phyloP scores from a whole-genome alignment of 1,140 invertebrate genomes.

The Sycophaga agraensis region DNA sequence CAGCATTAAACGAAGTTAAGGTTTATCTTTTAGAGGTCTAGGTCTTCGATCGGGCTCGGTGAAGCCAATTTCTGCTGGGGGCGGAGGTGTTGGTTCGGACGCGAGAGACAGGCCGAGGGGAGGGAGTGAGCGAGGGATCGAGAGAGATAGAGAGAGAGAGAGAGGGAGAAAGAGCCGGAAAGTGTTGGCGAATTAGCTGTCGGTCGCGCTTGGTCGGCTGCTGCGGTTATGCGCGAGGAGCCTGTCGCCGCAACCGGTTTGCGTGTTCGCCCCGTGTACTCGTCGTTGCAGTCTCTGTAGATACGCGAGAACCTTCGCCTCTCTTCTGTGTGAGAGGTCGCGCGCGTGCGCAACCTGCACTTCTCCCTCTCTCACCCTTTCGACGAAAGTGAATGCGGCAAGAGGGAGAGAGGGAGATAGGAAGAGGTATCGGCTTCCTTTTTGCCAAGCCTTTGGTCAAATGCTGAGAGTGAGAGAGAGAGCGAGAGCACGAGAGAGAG shows the following conservation, averaged over 20 bases:
- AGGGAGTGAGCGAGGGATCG: constrained; percentile 37
- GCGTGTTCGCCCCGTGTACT: constrained; percentile 44
- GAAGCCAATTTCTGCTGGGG: no score
- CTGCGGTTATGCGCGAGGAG: constrained; percentile 43
- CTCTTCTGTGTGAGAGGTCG: not conserved
- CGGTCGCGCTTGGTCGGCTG: constrained; percentile 55
- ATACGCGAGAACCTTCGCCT: not conserved
- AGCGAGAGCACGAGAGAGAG: constrained; percentile 15
- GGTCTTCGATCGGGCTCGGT: no score
- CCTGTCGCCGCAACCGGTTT: constrained; percentile 52
- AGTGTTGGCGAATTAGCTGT: constrained; percentile 58
- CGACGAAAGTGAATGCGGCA: constrained; percentile 26
- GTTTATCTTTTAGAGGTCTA: no score
- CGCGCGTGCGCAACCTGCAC: no score
- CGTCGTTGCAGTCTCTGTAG: constrained; percentile 34
- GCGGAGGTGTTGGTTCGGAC: constrained; percentile 32
- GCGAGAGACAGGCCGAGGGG: constrained; percentile 30
- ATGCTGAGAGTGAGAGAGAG: constrained; percentile 30
- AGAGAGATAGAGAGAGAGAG: constrained; percentile 30
- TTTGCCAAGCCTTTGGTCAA: constrained; percentile 11
- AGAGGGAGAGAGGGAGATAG: constrained; percentile 28
- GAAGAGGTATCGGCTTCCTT: constrained; percentile 6
- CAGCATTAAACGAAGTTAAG: no score
- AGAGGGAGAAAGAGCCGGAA: constrained; percentile 39
- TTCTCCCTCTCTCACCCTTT: no score